Base-by-base conservation (phyloP, 1,140 invertebrate genomes). In the Drosophila nannoptera region DNA sequence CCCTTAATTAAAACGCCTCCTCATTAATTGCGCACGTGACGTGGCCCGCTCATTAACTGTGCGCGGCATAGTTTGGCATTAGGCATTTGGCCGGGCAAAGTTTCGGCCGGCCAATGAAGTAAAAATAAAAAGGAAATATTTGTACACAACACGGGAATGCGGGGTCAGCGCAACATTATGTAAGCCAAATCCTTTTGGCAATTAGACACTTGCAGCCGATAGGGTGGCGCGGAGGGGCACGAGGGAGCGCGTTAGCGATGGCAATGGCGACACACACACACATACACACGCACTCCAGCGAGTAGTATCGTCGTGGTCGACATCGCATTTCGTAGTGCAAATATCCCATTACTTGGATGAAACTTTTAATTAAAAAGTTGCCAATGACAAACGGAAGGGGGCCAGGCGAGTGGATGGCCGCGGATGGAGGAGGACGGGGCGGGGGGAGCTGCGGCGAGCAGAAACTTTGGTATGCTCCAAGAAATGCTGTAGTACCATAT, bases 341-440 rank as follows among this genome's bases (percentile, higher is more conserved):
- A 88, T 82, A 86, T 87, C 83, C 77, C 81, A 86, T 86, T 86
- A 86, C 81, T 81, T 68, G 81, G 74, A 86, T 86, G 81, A 84
- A 84, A 84, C 81, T 86, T 86, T 86, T 86, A 86, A 86, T 86
- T 86, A 86, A 86, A 86, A 86, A 83, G 80, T 83, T 83, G 63
- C 80, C 80, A 83, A 83, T 83, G 81, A 83, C 76, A 84, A 84
- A 80, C 76, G 69, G 63, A 63, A 64, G n/a, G 63, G 73, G 36
- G 22, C 22, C 22, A 22, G 22, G 22, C 22, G 22, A 22, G 1
- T 22, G 22, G 22, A 1, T 22, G 22, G 22, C 22, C 49, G 53
- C 33, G 42, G 54, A 45, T 22, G 35, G 9, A 4, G 38, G 11
- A 2, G 9, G 6, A 5, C 2, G 58, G 22, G 3, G 31, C 32